phyloP scores from a whole-genome alignment of 2,797 vertebrate species.

The Phrynocephalus vlangalii region DNA sequence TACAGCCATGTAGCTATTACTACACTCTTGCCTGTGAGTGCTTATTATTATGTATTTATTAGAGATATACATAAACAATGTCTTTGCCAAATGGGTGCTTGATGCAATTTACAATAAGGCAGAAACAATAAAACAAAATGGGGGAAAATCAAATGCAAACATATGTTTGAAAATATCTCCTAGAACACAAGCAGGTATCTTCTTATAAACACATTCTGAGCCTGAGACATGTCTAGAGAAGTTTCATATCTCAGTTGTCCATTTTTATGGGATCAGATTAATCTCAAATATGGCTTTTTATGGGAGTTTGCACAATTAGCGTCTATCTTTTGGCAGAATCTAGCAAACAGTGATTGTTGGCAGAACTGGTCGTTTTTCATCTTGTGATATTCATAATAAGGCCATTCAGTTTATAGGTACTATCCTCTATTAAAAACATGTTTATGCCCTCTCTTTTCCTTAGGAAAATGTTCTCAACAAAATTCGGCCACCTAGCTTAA shows the following conservation, averaged over 20 bases:
- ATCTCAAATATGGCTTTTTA: neutral
- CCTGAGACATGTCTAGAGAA: neutral
- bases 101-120: neutral
- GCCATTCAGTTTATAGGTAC: neutral
- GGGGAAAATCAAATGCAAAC: neutral
- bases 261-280: constrained; percentile 17
- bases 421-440: too few relatives aligned
- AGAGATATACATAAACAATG: neutral
- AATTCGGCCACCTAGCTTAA: too few relatives aligned
- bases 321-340: neutral
- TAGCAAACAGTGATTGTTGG: neutral
- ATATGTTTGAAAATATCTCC: neutral
- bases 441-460: too few relatives aligned
- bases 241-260: neutral
- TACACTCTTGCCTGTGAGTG: neutral
- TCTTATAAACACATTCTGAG: neutral
- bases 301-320: neutral
- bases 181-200: neutral
- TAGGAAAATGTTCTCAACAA: too few relatives aligned
- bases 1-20: neutral
- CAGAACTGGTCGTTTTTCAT: constrained; percentile 6
- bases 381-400: neutral
- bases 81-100: neutral
- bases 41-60: neutral
- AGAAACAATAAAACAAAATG: neutral